phyloP scores from a whole-genome alignment of 2,113 vertebrate genomes.

The Toxostoma redivivum region DNA sequence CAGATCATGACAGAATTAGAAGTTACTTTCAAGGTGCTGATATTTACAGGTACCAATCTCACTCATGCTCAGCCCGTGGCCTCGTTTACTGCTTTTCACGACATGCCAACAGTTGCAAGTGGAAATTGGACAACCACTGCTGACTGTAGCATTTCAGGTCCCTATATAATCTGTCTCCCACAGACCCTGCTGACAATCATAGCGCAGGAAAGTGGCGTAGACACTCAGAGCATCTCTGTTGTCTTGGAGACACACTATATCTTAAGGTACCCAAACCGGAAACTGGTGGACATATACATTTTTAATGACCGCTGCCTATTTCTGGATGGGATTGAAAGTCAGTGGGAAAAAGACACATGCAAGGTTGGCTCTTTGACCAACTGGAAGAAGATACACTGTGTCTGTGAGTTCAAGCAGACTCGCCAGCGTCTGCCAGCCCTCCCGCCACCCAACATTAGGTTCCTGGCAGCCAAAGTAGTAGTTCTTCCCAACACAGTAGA shows the following conservation, averaged over 20 bases:
- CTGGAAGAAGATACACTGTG: slow-evolving; percentile 61
- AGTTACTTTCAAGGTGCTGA: slow-evolving; percentile 5
- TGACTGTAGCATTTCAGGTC: background rate
- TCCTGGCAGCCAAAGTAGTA: slow-evolving; percentile 56
- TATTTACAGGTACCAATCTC: slow-evolving; percentile 29
- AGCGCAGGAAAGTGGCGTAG: background rate
- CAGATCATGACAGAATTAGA: slow-evolving; percentile 66
- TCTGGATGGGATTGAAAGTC: slow-evolving; percentile 12
- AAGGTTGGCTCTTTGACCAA: slow-evolving; percentile 34
- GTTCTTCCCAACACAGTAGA: slow-evolving; percentile 58
- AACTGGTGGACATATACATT: slow-evolving; percentile 31
- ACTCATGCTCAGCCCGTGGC: background rate
- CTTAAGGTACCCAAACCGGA: background rate
- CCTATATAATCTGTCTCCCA: slow-evolving; percentile 66
- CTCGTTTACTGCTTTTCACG: slow-evolving; percentile 26
- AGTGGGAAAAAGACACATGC: slow-evolving; percentile 53
- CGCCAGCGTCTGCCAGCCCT: background rate
- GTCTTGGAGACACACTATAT: background rate
- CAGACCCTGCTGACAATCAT: slow-evolving; percentile 8
- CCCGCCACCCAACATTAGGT: background rate
- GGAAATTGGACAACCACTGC: background rate
- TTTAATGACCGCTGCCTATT: slow-evolving; percentile 64
- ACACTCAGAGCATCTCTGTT: background rate
- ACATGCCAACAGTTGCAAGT: background rate
- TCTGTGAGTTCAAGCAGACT: background rate